Base-by-base conservation (phyloP, 1,140 invertebrate species). In the Listronotus bonariensis region DNA sequence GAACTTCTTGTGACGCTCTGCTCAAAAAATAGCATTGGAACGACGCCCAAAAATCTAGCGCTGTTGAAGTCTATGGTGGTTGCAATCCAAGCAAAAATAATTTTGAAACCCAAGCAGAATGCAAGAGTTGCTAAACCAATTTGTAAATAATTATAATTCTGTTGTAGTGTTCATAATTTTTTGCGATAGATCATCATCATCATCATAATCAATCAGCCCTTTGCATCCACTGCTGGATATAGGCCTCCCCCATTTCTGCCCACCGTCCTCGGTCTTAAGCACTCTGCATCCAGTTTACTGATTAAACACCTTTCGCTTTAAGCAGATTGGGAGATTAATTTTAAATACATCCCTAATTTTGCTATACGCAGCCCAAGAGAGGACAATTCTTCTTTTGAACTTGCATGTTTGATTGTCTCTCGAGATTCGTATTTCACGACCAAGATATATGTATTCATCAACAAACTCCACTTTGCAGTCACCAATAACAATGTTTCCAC, bases 331-430 rank as follows among this genome's bases (percentile, higher is more conserved):
- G 18, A 61, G 8, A 26, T 52, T 34, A 46, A 48, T 52, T 52
- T 56, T 55, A 57, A 67, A 67, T 9, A 67, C 38, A 34, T 54
- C 6, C 41, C 45, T 43, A 32, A 64, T 42, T 55, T 32, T 61
- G 17, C 58, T 46, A 26, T 61, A 61, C 11, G 58, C 58, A 36
- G 58, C 58, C 46, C 58, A 61, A 26, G 46, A 55, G 43, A 52
- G 43, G 1, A 17, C 55, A 61, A 61, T 54, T 61, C 46, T 61
- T 53, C 58, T 52, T 34, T 61, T 64, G 10, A 65, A 31, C 49
- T 64, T 60, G 49, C 65, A 67, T 51, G 51, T 67, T 67, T 67
- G 59, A 49, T 67, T 67, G 65, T 64, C 60, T 56, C 52, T 64
- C 17, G 65, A 64, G 38, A 67, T 64, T 62, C 56, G 45, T 49